Conservation (phyloP, 1,140 invertebrate species). For the Formica selysi region DNA sequence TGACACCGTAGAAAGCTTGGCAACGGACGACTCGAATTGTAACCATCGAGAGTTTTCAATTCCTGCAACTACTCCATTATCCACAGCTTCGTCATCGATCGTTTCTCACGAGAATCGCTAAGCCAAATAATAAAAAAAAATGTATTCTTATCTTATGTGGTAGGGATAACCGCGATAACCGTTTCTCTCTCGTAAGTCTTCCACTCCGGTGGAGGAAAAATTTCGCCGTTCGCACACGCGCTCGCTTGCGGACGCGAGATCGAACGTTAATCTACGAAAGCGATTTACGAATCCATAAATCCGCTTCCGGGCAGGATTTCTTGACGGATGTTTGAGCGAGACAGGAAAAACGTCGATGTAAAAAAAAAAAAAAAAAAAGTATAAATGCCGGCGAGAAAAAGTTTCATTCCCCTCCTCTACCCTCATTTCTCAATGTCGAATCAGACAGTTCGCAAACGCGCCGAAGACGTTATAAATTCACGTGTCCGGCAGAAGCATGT, state of each 20-base stretch:
- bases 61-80: neutral
- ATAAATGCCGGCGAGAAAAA: slow-evolving; percentile 47
- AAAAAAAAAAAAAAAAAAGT: slow-evolving; percentile 39
- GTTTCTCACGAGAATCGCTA: slow-evolving; percentile 15
- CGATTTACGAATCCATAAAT: slow-evolving; percentile 74
- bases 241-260: slow-evolving; percentile 59
- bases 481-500: slow-evolving; percentile 49
- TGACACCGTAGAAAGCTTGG: neutral
- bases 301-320: slow-evolving; percentile 55
- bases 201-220: slow-evolving; percentile 7
- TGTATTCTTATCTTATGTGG: slow-evolving; percentile 23
- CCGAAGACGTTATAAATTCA: slow-evolving; percentile 73
- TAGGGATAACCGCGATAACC: slow-evolving; percentile 6
- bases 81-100: slow-evolving; percentile 19
- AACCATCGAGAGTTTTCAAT: slow-evolving; percentile 38
- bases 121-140: slow-evolving; percentile 15
- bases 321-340: slow-evolving; percentile 65
- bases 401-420: neutral
- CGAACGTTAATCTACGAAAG: slow-evolving; percentile 71
- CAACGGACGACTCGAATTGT: slow-evolving; percentile 28
- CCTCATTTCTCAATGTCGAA: slow-evolving; percentile 62
- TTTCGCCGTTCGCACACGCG: slow-evolving; percentile 9
- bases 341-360: slow-evolving; percentile 55
- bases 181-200: neutral
- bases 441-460: slow-evolving; percentile 42